These are phyloP conservation scores for Lumbricus terrestris DNA, from an alignment of 2,888 invertebrate species.

Conservation along the genomic window DNA sequence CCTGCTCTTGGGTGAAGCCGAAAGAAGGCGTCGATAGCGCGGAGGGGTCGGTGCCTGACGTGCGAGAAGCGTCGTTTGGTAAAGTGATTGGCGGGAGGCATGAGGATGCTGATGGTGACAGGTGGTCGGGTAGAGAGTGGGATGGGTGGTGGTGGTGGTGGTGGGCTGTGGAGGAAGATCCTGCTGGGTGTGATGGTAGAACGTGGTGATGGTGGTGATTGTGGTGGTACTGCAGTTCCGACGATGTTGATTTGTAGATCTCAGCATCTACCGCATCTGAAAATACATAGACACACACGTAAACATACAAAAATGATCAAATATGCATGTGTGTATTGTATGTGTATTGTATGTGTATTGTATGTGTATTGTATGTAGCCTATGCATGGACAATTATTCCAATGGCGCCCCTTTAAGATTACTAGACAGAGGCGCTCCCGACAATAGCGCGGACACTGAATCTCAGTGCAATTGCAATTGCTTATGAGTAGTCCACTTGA, in stretches of 20 bases:
- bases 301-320: too few species aligned
- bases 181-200: neutral
- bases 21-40: slow-evolving; percentile 36
- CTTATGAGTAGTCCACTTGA: too few species aligned
- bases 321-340: too few species aligned
- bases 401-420: too few species aligned
- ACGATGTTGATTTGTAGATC: slow-evolving; percentile 13
- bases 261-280: neutral
- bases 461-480: too few species aligned
- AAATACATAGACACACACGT: too few species aligned
- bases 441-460: too few species aligned
- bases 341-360: too few species aligned
- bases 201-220: slow-evolving; percentile 5
- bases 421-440: too few species aligned
- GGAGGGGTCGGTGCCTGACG: neutral
- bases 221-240: neutral
- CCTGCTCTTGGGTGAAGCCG: slow-evolving; percentile 92
- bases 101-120: slow-evolving; percentile 4
- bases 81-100: neutral
- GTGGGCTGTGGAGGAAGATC: neutral
- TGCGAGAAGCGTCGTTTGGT: neutral
- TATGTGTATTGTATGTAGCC: too few species aligned
- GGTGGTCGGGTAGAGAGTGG: neutral
- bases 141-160: neutral
- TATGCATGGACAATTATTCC: too few species aligned